Conservation (phyloP, 2,888 invertebrate species). For the Hylaea fasciaria region DNA sequence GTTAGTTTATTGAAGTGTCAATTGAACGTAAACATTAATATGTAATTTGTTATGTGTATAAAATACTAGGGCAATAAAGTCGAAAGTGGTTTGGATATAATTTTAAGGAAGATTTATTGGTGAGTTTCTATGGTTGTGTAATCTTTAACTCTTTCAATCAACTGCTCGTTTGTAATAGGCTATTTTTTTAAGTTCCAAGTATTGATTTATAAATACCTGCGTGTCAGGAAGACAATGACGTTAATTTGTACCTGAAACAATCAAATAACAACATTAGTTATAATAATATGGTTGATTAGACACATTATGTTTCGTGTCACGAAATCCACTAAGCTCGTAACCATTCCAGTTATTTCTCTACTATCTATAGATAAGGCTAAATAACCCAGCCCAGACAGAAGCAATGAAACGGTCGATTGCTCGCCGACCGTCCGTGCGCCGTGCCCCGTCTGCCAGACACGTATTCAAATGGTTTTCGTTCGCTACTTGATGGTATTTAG, state of each 20-base stretch:
- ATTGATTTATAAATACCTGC: too few relatives aligned
- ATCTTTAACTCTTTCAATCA: background rate
- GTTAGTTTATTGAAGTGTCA: conserved; percentile 24
- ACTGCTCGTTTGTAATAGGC: too few relatives aligned
- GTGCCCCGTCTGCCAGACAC: background rate
- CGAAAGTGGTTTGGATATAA: background rate
- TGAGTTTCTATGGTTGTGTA: background rate
- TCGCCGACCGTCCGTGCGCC: conserved; percentile 11
- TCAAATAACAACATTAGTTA: background rate
- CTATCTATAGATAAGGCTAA: conserved; percentile 10
- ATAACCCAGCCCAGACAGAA: conserved; percentile 23
- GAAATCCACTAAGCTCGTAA: background rate
- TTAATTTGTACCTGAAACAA: background rate
- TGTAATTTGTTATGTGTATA: conserved; percentile 8
- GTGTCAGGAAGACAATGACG: background rate
- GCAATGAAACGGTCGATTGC: conserved; percentile 28
- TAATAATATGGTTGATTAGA: too few relatives aligned
- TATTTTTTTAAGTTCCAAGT: too few relatives aligned
- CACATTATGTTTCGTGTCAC: too few relatives aligned
- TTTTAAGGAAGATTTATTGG: background rate
- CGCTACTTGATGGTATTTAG: too few relatives aligned
- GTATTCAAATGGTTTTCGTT: background rate
- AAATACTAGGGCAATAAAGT: conserved; percentile 4
- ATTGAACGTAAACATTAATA: conserved; percentile 14
- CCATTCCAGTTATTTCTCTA: background rate